Evolutionary conservation across 2,888 invertebrate species (phyloP), one percentile per base, ranked within the genome.

Genomic region (Melikaiella ostensackeni): DNA sequence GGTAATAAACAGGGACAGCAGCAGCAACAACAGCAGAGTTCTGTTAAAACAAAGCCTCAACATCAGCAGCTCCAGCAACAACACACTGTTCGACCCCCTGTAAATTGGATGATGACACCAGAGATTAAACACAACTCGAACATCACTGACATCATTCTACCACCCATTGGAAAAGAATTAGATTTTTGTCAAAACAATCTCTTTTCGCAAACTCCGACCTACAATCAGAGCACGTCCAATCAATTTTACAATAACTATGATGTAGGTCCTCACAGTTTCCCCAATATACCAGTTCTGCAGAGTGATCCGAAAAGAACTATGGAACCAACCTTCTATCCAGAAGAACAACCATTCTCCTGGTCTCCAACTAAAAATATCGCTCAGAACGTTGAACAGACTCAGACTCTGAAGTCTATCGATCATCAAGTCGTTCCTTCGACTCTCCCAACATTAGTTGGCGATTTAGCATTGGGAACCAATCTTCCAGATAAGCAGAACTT

Each of bases 71-170:
- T 82, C 46, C 88, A 88, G 59, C 88, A 89, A n/a, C 89, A 90
- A 77, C 82, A 87, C 77, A 77, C 88, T 0, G 89, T 91, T 21
- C 92, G 92, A 81, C 91, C 93, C 6, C 93, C 93, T 0, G 93
- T 94, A 0, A 94, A 94, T 84, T 94, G 94, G 94, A 94, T 94
- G 94, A 94, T 94, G 84, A 92, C 93, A 0, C 93, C 93, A 1
- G 93, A 93, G 82, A 89, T 92, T 30, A 92, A 92, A 63, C 91
- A 89, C 82, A 91, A 89, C 59, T 62, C 82, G 2, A 90, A 91
- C 70, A 89, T 91, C 30, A 79, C 91, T 0, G 93, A 93, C 74
- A 92, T 93, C 75, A 91, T 92, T 80, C 83, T 93, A 24, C 92
- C 93, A 8, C 91, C 92, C 9, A 92, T 93, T 76, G 90, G 91